These are phyloP conservation scores for Bombycilla garrulus DNA, from an alignment of 2,113 vertebrate species.

Conservation along the genomic window DNA sequence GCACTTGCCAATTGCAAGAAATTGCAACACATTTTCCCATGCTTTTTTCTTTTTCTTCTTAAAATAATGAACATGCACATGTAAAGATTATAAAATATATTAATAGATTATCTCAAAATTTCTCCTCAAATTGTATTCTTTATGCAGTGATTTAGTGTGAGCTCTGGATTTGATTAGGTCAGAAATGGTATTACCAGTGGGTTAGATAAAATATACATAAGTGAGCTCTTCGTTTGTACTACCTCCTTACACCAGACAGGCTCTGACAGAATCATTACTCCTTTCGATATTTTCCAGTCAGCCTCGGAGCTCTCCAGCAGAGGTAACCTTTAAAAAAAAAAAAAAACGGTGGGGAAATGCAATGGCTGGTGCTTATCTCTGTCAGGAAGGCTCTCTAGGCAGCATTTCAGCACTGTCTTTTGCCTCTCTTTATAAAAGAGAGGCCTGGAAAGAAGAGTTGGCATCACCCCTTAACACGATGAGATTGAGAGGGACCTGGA, in stretches of 20 bases:
- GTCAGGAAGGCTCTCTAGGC: not conserved
- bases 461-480: not conserved
- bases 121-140: not conserved
- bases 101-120: not conserved
- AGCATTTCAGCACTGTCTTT: not conserved
- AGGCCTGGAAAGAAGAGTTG: not conserved
- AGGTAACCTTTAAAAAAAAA: not conserved
- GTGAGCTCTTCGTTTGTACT: not conserved
- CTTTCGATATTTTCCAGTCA: not conserved
- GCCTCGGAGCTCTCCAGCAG: not conserved
- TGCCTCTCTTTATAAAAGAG: not conserved
- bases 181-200: not conserved
- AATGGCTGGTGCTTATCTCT: not conserved
- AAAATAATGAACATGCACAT: not conserved
- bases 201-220: not conserved
- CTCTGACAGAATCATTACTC: not conserved
- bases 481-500: not conserved
- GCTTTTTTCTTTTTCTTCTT: not conserved
- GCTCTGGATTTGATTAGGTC: not conserved
- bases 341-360: not conserved
- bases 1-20: not conserved
- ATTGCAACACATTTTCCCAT: not conserved
- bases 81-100: not conserved
- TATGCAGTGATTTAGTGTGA: not conserved
- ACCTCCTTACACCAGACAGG: not conserved